These are phyloP conservation scores for Mycteria americana DNA, from an alignment of 2,797 vertebrate species.

Conservation along the genomic window DNA sequence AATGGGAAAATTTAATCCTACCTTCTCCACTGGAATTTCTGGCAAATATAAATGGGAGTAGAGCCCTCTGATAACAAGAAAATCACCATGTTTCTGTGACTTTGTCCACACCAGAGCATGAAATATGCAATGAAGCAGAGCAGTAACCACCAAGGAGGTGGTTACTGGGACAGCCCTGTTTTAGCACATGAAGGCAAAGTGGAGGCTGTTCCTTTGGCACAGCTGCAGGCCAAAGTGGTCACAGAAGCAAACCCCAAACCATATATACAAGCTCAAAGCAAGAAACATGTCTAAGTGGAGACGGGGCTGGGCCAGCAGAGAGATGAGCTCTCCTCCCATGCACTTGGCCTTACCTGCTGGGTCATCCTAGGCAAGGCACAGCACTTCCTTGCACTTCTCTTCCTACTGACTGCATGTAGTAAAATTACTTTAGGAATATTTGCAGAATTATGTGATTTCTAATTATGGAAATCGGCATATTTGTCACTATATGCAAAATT, in stretches of 20 bases:
- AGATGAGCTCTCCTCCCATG: not conserved
- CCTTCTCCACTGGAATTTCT: not conserved
- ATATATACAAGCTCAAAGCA: accelerated
- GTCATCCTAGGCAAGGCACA: not conserved
- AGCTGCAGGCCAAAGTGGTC: not conserved
- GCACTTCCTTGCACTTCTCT: not conserved
- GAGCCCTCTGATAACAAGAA: not conserved
- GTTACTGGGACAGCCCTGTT: not conserved
- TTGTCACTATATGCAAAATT: not conserved
- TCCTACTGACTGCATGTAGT: not conserved
- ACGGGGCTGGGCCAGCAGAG: accelerated
- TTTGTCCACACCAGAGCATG: not conserved
- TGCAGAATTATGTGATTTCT: not conserved
- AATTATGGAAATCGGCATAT: not conserved
- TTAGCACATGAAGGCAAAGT: not conserved
- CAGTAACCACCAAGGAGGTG: not conserved
- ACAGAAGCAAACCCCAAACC: not conserved
- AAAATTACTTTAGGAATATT: not conserved
- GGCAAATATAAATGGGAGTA: not conserved
- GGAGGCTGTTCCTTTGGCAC: not conserved
- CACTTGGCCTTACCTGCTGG: not conserved
- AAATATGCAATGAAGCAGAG: not conserved
- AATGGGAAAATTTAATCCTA: not conserved
- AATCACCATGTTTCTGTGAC: not conserved
- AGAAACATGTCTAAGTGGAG: not conserved